phyloP scores from a whole-genome alignment of 2,113 vertebrate genomes.

The Caracal caracal region DNA sequence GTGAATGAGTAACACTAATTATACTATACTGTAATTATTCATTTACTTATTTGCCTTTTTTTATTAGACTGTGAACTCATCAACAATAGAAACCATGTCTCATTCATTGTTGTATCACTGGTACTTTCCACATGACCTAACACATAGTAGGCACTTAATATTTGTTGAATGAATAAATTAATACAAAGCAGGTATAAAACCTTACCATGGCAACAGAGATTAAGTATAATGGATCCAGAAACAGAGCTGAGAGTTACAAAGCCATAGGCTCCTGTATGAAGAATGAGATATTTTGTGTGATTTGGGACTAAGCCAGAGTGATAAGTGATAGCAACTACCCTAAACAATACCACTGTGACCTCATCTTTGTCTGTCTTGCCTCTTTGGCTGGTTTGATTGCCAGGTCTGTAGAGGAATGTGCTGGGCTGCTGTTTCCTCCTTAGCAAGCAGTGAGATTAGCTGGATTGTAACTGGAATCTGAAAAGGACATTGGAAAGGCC shows the following conservation, averaged over 20 bases:
- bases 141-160: not conserved
- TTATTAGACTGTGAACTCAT: not conserved
- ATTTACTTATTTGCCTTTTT: not conserved
- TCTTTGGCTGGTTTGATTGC: not conserved
- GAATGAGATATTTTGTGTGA: not conserved
- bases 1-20: not conserved
- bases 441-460: not conserved
- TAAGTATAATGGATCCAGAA: not conserved
- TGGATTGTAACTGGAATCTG: not conserved
- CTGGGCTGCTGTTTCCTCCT: not conserved
- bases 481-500: not conserved
- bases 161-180: slow-evolving; percentile 11
- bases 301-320: not conserved
- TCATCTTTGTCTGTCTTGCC: not conserved
- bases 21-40: not conserved
- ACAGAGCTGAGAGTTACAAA: not conserved
- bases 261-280: not conserved
- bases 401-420: not conserved
- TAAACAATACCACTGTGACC: not conserved
- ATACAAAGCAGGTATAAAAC: not conserved
- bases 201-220: not conserved
- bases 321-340: not conserved
- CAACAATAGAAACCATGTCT: not conserved
- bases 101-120: not conserved
- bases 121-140: not conserved